phyloP scores from a whole-genome alignment of 1,140 invertebrate genomes.

The Pogonomyrmex barbatus region DNA sequence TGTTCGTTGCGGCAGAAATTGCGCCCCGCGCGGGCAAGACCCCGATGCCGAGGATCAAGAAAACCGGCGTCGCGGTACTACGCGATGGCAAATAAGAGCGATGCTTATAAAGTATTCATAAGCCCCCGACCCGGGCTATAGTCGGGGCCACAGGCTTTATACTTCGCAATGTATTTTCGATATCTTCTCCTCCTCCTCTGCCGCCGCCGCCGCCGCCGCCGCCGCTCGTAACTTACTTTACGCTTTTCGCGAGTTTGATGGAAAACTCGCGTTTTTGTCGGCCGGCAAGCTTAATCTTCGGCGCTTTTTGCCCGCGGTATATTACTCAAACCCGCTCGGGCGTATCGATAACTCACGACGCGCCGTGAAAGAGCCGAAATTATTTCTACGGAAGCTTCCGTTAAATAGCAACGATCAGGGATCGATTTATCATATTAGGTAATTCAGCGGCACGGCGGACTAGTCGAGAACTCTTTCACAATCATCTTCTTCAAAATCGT shows the following conservation, averaged over 20 bases:
- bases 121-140: slow-evolving; percentile 37
- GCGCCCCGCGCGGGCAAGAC: slow-evolving; percentile 6
- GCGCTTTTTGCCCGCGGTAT: slow-evolving; percentile 14
- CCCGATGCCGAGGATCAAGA: slow-evolving; percentile 31
- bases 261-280: slow-evolving; percentile 54
- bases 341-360: slow-evolving; percentile 29
- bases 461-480: not conserved
- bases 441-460: not conserved
- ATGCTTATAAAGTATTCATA: slow-evolving; percentile 65
- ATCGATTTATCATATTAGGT: not conserved
- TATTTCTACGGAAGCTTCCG: not conserved
- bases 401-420: slow-evolving; percentile 19
- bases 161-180: slow-evolving; percentile 62
- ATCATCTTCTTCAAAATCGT: not conserved
- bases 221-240: slow-evolving; percentile 48
- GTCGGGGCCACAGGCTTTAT: slow-evolving; percentile 33
- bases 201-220: not conserved
- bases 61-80: slow-evolving; percentile 19
- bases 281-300: slow-evolving; percentile 34
- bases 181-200: slow-evolving; percentile 13
- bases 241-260: slow-evolving; percentile 57
- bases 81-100: slow-evolving; percentile 56
- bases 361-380: slow-evolving; percentile 17
- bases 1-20: slow-evolving; percentile 46
- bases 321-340: not conserved